Conservation (phyloP, 2,888 invertebrate genomes). For the Philopedon plagiatum region DNA sequence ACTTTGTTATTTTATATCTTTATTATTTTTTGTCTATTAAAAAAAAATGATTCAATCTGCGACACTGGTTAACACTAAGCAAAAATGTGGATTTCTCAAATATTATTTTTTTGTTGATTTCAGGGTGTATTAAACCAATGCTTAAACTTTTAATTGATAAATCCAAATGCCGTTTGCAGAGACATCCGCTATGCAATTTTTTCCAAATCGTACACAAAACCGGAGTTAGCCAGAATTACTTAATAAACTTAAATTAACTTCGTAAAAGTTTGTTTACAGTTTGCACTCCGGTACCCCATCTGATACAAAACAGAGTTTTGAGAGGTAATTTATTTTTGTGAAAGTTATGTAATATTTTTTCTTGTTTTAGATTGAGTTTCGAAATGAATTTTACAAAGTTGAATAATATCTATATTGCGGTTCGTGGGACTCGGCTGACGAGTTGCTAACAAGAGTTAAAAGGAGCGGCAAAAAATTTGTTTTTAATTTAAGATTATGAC, state of each 20-base stretch:
- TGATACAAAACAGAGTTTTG: slow-evolving; percentile 26
- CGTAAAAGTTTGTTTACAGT: slow-evolving; percentile 36
- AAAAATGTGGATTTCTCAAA: too few relatives aligned
- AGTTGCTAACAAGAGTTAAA: too few relatives aligned
- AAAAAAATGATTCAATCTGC: too few relatives aligned
- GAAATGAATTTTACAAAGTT: neutral
- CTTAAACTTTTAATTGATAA: slow-evolving; percentile 16
- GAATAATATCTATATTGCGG: too few relatives aligned
- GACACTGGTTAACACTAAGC: too few relatives aligned
- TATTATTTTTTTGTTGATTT: too few relatives aligned
- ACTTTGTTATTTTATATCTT: too few relatives aligned
- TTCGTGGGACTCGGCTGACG: too few relatives aligned
- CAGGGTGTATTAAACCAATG: slow-evolving; percentile 3
- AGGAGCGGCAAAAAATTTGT: too few relatives aligned
- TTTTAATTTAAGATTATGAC: too few relatives aligned
- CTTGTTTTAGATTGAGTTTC: slow-evolving; percentile 9
- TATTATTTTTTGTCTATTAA: too few relatives aligned
- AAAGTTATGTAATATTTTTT: slow-evolving; percentile 12
- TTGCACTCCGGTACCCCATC: slow-evolving; percentile 11
- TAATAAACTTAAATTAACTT: slow-evolving; percentile 49
- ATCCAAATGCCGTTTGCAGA: slow-evolving; percentile 7
- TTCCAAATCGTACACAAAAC: slow-evolving; percentile 3
- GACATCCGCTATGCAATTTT: slow-evolving; percentile 5
- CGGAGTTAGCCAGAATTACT: slow-evolving; percentile 38
- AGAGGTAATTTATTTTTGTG: slow-evolving; percentile 31